phyloP scores from a whole-genome alignment of 2,797 vertebrate genomes.

The Acanthopagrus latus region DNA sequence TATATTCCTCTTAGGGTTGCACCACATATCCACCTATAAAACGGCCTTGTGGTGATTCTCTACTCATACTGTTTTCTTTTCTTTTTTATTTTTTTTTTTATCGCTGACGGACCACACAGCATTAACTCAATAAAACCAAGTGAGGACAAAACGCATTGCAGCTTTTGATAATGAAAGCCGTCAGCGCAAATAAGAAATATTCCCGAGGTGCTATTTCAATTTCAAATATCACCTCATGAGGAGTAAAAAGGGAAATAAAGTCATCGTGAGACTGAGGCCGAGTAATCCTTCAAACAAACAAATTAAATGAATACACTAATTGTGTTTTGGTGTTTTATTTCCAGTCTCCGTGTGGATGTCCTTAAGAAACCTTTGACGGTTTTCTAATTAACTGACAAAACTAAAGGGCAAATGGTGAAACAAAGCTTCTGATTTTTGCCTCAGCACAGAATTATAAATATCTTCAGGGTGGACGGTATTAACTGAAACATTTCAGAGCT shows the following conservation, averaged over 20 bases:
- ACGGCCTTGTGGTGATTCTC: slow-evolving; percentile 34
- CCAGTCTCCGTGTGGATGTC: background rate
- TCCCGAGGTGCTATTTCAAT: slow-evolving; percentile 28
- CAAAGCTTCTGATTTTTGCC: background rate
- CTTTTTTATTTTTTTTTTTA: slow-evolving; percentile 39
- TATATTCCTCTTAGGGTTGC: slow-evolving; percentile 25
- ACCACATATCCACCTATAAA: slow-evolving; percentile 33
- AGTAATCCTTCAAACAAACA: slow-evolving; percentile 20
- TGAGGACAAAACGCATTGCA: slow-evolving; percentile 24
- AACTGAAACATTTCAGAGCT: too few species aligned
- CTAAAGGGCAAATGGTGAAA: background rate
- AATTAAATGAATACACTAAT: background rate
- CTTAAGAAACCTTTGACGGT: background rate
- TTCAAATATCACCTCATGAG: slow-evolving; percentile 14
- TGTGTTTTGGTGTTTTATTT: slow-evolving; percentile 6
- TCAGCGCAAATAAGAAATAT: slow-evolving; percentile 5
- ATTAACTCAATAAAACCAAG: slow-evolving; percentile 27
- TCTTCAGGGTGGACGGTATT: too few species aligned
- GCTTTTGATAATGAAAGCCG: slow-evolving; percentile 33
- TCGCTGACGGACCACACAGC: slow-evolving; percentile 58
- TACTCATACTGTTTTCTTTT: background rate
- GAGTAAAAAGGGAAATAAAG: slow-evolving; percentile 14
- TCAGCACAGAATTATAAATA: background rate
- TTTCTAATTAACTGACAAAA: background rate
- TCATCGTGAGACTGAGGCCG: background rate